These are phyloP conservation scores for Zosterops borbonicus DNA, from an alignment of 2,113 vertebrate species.

Conservation along the genomic window DNA sequence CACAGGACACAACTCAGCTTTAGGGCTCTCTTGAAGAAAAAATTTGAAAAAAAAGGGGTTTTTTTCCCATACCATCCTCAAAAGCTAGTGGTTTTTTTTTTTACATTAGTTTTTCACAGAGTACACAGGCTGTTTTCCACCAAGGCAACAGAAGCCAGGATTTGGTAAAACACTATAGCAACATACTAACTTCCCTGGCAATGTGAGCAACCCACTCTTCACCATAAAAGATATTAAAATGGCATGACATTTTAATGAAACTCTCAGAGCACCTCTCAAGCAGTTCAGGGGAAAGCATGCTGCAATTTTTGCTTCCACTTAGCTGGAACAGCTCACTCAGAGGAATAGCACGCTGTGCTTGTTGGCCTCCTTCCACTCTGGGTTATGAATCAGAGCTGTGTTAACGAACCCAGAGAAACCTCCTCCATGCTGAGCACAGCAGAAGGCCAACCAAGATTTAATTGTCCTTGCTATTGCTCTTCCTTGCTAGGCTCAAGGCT, in stretches of 20 bases:
- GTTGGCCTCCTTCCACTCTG: slow-evolving; percentile 23
- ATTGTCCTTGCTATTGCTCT: background rate
- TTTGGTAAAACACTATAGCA: background rate
- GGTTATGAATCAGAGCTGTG: slow-evolving; percentile 24
- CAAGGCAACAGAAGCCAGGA: background rate
- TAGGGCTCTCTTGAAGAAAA: background rate
- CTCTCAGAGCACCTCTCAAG: background rate
- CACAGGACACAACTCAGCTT: background rate
- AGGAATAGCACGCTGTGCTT: slow-evolving; percentile 4
- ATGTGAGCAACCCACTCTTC: background rate
- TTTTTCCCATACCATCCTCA: background rate
- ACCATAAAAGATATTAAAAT: background rate
- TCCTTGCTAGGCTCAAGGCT: background rate
- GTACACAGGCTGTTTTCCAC: background rate
- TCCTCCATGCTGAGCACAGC: background rate
- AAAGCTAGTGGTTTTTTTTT: background rate
- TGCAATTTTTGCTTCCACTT: background rate
- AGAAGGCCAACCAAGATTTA: slow-evolving; percentile 6
- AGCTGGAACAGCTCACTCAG: background rate
- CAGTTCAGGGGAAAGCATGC: background rate
- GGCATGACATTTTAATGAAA: background rate
- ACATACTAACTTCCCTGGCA: background rate
- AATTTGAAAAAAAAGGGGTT: background rate
- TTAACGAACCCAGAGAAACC: slow-evolving; percentile 1
- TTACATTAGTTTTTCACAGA: background rate